Evolutionary conservation across 2,113 vertebrate genomes (phyloP), one percentile per base, ranked within the genome.

Genomic region (Cavia porcellus): DNA sequence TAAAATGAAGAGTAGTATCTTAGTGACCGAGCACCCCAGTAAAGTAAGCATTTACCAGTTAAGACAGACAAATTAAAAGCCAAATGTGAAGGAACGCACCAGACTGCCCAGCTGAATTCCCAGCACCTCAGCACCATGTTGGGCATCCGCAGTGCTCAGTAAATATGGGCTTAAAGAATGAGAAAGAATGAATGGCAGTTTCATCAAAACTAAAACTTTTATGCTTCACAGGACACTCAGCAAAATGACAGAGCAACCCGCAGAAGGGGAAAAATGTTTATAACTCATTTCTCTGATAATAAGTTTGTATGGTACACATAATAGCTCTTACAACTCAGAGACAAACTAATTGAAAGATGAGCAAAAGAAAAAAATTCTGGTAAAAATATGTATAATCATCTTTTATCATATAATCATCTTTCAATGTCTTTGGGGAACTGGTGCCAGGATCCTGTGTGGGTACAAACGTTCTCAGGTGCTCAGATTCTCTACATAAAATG

Each of bases 251-350:
- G 20, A 52, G 52, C 45, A 87, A 79, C 13, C 38, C 19, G 82
- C 1, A 89, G n/a, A 79, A 86, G 52, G 47, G 81, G 13, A 81
- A 89, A 96, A 81, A 93, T 55, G 92, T 70, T 68, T 93, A 30
- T 50, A 95, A 61, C 85, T 77, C 50, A 95, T 89, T 84, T 92
- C 86, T 79, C 62, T 84, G 64, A 61, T 68, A 75, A 90, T 85
- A 17, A 64, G 83, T 62, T 89, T 94, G 6, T 42, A 70, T 22
- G 30, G 17, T 64, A 85, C 64, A 87, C 24, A 74, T 61, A 87
- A 68, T 75, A 68, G 38, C 45, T 42, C 81, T 92, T 84, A 84
- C 30, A 85, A 85, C 28, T 87, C 50, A 92, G 75, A 89, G 62
- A 83, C 15, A 72, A 86, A 28, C 0, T 28, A 82, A 92, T n/a